These are phyloP conservation scores for Neodontobutis hainanensis DNA, from an alignment of 2,113 vertebrate genomes.

Conservation along the genomic window DNA sequence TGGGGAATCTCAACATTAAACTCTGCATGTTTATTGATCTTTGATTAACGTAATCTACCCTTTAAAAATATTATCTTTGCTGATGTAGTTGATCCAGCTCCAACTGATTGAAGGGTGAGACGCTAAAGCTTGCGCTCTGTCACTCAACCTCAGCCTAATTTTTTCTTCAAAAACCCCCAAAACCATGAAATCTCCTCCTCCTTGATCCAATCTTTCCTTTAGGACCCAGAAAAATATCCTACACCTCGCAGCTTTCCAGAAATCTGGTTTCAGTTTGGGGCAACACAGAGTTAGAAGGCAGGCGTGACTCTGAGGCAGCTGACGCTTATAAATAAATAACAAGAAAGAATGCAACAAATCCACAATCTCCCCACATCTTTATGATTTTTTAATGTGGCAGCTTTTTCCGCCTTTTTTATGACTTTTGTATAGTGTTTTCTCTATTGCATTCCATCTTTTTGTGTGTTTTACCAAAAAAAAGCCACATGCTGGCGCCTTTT, in stretches of 20 bases:
- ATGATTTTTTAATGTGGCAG: conserved; percentile 62
- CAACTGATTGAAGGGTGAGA: conserved; percentile 31
- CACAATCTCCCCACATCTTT: conserved; percentile 55
- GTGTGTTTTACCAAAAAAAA: conserved; percentile 47
- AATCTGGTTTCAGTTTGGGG: conserved; percentile 80
- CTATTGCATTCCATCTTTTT: conserved; percentile 9
- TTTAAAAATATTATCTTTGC: conserved; percentile 55
- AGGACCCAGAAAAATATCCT: conserved; percentile 66
- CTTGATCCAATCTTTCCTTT: conserved; percentile 67
- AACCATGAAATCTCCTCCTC: conserved; percentile 65
- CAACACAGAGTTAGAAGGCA: conserved; percentile 54
- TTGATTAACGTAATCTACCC: conserved; percentile 51
- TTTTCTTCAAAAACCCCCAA: conserved; percentile 20
- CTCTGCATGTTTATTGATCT: conserved; percentile 49
- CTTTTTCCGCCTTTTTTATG: conserved; percentile 17
- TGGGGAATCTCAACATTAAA: conserved; percentile 42
- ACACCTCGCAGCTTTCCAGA: conserved; percentile 62
- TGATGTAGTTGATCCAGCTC: conserved; percentile 41
- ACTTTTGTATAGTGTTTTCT: conserved; percentile 11
- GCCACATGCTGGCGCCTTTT: conserved; percentile 30
- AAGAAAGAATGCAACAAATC: conserved; percentile 60
- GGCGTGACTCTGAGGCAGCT: conserved; percentile 71
- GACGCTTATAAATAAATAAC: conserved; percentile 78
- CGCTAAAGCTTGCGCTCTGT: conserved; percentile 42
- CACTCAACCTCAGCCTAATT: conserved; percentile 50